phyloP scores from a whole-genome alignment of 2,888 invertebrate species.

The Stomorhina lunata region DNA sequence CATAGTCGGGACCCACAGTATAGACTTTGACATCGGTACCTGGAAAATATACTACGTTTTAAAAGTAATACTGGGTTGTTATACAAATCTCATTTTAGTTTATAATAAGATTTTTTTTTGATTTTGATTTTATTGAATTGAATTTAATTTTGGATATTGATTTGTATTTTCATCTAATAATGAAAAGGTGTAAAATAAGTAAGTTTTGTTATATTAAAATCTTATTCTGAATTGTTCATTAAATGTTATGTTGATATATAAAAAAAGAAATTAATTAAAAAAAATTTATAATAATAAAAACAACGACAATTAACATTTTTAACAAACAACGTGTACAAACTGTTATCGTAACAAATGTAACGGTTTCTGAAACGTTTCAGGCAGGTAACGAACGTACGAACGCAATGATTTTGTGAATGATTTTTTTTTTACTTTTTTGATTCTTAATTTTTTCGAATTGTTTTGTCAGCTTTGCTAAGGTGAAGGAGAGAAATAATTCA shows the following conservation, averaged over 20 bases:
- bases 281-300: constrained; percentile 30
- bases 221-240: not conserved
- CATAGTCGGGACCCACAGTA: constrained; percentile 99
- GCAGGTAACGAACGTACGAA: too few species aligned
- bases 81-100: constrained; percentile 66
- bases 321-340: constrained; percentile 59
- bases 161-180: not conserved
- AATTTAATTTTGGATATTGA: constrained; percentile 21
- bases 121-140: constrained; percentile 39
- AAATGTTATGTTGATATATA: constrained; percentile 27
- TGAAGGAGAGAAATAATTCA: constrained; percentile 47
- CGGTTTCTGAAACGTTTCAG: constrained; percentile 51
- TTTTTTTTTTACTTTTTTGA: constrained; percentile 24
- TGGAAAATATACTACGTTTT: constrained; percentile 81
- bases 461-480: constrained; percentile 63
- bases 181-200: constrained; percentile 2
- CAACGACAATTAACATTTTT: constrained; percentile 43
- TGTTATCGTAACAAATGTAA: constrained; percentile 56
- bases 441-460: constrained; percentile 48
- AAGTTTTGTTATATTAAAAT: not conserved
- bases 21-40: constrained; percentile 92
- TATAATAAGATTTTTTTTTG: constrained; percentile 68
- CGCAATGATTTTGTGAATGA: constrained; percentile 63
- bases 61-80: constrained; percentile 80
- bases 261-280: constrained; percentile 22